Base-by-base conservation (phyloP, 30 jellyfish, hydroid and myxozoan genomes). In the Aurelia sp. region DNA sequence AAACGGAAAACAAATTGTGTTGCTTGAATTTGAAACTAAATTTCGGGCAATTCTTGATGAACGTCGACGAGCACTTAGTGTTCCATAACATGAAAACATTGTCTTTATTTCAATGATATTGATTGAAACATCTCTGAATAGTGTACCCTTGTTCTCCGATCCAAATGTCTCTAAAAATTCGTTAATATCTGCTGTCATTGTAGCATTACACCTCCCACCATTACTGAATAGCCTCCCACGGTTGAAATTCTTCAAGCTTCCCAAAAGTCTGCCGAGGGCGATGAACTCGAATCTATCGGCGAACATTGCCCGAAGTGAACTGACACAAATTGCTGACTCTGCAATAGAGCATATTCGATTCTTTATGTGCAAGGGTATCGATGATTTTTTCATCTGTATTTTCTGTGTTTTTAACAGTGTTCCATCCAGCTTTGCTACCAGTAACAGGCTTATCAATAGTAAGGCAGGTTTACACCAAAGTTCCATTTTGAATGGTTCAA, bases 1-100 rank as follows among this genome's bases (percentile, higher is more conserved):
- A 30, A 52, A 70, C n/a, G 68, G 64, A 58, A 72, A 53, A 63
- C 96, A 87, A 30, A 58, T 52, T 35, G 92, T 83, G 41, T 24
- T 69, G 15, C 38, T 66, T 44, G 77, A 24, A 60, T 57, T 63
- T 24, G 38, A 33, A 17, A 10, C 69, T 22, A 38, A 41, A 30
- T 35, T 66, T 33, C 65, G 64, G 33, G 27, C 20, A n/a, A 53
- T 44, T 31, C 88, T 59, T 11, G n/a, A 58, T 6, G 18, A 22
- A n/a, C 67, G 69, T 21, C 33, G 24, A 18, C 33, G 24, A 59
- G 11, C 31, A 18, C 69, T 21, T 33, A 59, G 13, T 9, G 33
- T 59, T 18, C 69, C 69, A 18, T 59, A 4, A 33, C 88, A 77
- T 24, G 19, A 51, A 15, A 77, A 40, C 27, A 77, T 19, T 44